These are phyloP conservation scores for Apeira syringaria DNA, from an alignment of 2,888 invertebrate genomes.

Conservation along the genomic window DNA sequence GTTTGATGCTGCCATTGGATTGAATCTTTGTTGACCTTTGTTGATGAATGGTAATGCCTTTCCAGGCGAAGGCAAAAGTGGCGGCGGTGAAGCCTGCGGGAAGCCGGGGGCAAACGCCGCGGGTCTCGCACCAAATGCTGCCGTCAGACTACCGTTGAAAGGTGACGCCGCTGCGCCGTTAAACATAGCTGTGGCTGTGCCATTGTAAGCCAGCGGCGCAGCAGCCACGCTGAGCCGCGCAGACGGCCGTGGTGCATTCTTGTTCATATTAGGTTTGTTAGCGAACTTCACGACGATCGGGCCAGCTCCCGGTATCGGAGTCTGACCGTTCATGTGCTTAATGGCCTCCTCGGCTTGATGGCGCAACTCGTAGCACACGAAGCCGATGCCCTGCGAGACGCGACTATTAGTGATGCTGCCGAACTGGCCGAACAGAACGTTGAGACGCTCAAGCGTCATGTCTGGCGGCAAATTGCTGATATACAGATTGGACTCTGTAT, in stretches of 20 bases:
- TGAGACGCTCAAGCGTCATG: conserved; percentile 78
- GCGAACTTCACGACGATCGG: conserved; percentile 78
- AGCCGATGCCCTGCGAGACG: conserved; percentile 79
- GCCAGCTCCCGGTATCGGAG: conserved; percentile 71
- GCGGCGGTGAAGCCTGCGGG: conserved; percentile 74
- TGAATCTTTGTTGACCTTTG: conserved; percentile 78
- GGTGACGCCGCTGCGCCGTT: conserved; percentile 66
- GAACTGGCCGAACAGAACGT: conserved; percentile 68
- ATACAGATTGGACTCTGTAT: conserved; percentile 79
- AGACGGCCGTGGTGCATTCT: conserved; percentile 65
- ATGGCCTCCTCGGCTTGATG: conserved; percentile 78
- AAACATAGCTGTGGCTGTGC: conserved; percentile 60
- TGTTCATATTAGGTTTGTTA: conserved; percentile 74
- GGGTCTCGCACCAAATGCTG: conserved; percentile 68
- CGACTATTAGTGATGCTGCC: conserved; percentile 78
- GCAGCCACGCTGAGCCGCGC: conserved; percentile 55
- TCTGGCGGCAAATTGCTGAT: conserved; percentile 81
- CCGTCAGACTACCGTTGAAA: conserved; percentile 67
- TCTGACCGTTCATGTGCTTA: conserved; percentile 69
- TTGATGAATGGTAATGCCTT: conserved; percentile 79
- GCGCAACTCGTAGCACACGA: conserved; percentile 76
- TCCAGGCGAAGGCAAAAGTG: conserved; percentile 75
- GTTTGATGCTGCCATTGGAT: conserved; percentile 76
- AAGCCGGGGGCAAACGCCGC: conserved; percentile 67
- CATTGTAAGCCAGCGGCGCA: conserved; percentile 68